A percentile compares a stretch with the other conserved stretches of the same genome.
These are phyloP conservation scores for Helostoma temminkii DNA, from an alignment of 2,797 vertebrate genomes.

Conservation along the genomic window DNA sequence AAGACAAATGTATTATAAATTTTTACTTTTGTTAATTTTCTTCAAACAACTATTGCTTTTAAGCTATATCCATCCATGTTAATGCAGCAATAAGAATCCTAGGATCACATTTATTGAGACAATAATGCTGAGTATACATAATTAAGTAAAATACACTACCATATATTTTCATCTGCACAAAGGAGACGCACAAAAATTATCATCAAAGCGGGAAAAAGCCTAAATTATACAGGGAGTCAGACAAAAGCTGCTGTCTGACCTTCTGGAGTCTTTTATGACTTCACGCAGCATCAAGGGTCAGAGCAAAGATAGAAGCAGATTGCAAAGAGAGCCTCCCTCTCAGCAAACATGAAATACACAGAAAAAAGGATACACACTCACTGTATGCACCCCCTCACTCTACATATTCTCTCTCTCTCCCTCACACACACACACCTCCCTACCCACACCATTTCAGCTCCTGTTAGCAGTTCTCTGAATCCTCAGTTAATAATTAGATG, in stretches of 20 bases:
- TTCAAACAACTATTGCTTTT: constrained; percentile 9
- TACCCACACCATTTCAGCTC: constrained; percentile 44
- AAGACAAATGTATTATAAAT: constrained; percentile 4
- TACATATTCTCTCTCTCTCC: constrained; percentile 11
- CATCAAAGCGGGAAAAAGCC: constrained; percentile 53
- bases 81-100: not conserved
- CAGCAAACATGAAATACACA: constrained; percentile 64
- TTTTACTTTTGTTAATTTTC: constrained; percentile 1
- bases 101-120: constrained; percentile 30
- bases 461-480: constrained; percentile 75
- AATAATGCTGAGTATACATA: constrained; percentile 12
- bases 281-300: constrained; percentile 60
- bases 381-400: constrained; percentile 25
- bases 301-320: constrained; percentile 64
- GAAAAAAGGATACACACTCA: constrained; percentile 33
- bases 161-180: constrained; percentile 28
- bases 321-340: constrained; percentile 66
- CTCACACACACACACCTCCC: constrained; percentile 36
- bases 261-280: constrained; percentile 71
- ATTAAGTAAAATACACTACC: not conserved
- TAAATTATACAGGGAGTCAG: constrained; percentile 66
- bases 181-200: constrained; percentile 34
- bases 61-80: constrained; percentile 4
- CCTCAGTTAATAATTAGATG: constrained; percentile 84
- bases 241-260: constrained; percentile 68